Evolutionary conservation across 1,140 invertebrate species (phyloP), one percentile per base, ranked within the genome.

Genomic region (Drosophila ercepeae): DNA sequence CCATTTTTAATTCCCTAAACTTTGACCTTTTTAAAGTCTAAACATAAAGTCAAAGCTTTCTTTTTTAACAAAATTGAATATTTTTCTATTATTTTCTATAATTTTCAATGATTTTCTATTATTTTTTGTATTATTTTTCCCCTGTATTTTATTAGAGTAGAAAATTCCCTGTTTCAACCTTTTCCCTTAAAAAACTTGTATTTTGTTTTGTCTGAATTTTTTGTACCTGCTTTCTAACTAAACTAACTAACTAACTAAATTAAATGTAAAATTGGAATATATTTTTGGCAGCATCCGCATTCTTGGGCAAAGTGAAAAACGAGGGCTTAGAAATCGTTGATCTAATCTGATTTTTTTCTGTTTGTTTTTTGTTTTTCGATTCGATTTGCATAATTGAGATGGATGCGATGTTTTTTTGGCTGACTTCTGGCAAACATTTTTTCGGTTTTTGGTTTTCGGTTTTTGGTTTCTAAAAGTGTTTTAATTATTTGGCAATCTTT

Each of bases 331-430:
- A 48, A 48, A 61, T 64, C 60, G 13, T 29, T 23, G 60, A 41
- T 64, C 60, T 48, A 49, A 44, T 44, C 52, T 42, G 5, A 21
- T 21, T 21, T 21, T 21, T 4, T 21, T 21, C 2, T 21, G 2
- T 2, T 21, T 2, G 2, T 4, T 21, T 21, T 4, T 21, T 21
- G 2, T 21, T 21, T 4, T 27, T 7, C 32, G 36, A 18, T 42
- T 36, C 41, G 51, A 42, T 54, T 54, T 44, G 23, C 52, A 29
- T 54, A 54, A 61, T 64, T 64, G 18, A 64, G 57, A 61, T 64
- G 46, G 60, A 64, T 64, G 60, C n/a, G n/a, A n/a, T n/a, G n/a
- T n/a, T n/a, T n/a, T n/a, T n/a, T n/a, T n/a, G 41, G 42, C 29
- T 27, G 21, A 11, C 6, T 32, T 9, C 29, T 32, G 29, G 7